These are phyloP conservation scores for Brachionus paranguensis DNA, from an alignment of 1,140 invertebrate genomes.

Conservation along the genomic window DNA sequence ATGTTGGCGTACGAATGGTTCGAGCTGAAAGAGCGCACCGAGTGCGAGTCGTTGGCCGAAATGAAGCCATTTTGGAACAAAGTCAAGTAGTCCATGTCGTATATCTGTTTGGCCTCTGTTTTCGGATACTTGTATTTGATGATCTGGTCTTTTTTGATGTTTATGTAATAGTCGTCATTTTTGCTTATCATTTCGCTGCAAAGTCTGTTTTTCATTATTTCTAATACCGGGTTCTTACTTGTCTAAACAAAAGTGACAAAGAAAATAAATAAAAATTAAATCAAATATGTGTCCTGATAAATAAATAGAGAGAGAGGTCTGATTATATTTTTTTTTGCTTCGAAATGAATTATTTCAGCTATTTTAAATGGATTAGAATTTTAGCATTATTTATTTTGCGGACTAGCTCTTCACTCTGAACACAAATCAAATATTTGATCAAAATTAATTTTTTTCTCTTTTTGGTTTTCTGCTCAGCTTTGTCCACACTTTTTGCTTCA, in stretches of 20 bases:
- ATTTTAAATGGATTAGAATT: neutral
- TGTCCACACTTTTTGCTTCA: neutral
- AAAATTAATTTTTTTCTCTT: neutral
- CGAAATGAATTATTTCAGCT: neutral
- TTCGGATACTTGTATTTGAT: constrained; percentile 10
- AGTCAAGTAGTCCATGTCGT: constrained; percentile 12
- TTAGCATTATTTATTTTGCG: neutral
- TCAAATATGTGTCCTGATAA: too few species aligned
- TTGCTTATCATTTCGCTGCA: neutral
- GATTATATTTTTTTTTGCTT: neutral
- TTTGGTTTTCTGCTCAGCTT: too few species aligned
- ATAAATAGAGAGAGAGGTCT: neutral
- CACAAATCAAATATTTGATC: neutral
- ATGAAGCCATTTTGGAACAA: neutral
- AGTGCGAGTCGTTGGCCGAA: neutral
- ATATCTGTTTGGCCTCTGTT: constrained; percentile 9
- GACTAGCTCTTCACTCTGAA: neutral
- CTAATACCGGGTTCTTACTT: neutral
- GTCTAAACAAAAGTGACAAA: neutral
- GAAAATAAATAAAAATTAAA: neutral
- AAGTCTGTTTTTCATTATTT: constrained; percentile 4
- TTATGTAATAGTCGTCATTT: constrained; percentile 14
- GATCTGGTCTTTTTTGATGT: neutral
- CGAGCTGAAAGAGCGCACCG: neutral
- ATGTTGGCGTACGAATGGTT: neutral